Evolutionary conservation across 2,888 invertebrate genomes (phyloP), one percentile per base, ranked within the genome.

Genomic region (Aromia moschata): DNA sequence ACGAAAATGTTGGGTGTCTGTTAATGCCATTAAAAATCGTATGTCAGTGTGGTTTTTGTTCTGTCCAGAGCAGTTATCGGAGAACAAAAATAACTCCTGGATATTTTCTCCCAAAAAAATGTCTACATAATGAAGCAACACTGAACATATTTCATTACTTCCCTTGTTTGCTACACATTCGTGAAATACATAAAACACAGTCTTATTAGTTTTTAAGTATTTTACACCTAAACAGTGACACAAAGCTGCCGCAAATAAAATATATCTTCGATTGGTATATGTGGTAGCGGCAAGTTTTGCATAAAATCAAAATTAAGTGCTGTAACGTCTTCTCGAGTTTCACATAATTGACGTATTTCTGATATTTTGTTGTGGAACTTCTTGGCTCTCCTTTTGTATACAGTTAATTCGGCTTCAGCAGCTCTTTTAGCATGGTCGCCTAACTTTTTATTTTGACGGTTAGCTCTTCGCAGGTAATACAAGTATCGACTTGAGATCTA

Each of bases 401-500:
- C 56, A 14, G 63, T 56, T 44, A 58, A 38, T 38, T 67, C 64
- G 18, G 58, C 69, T 53, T 47, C 60, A 41, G 52, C 67, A 25
- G 53, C 44, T 33, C 58, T 46, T 64, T 67, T 68, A 30, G 66
- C 64, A 60, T 46, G 60, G 38, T 65, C 60, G 40, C 20, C 36
- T 40, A 64, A 20, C 40, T 40, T 58, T 64, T 69, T 53, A 65
- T 47, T 59, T 67, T 70, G 17, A 40, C 56, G 30, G 45, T 47
- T 47, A 67, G 43, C 53, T 60, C 59, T 49, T 69, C 69, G 41
- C 67, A 69, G 33, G 58, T 59, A 18, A 47, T 58, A 52, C 65
- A 69, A 17, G 61, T 66, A 51, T 68, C 69, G 5, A 69, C 67
- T 60, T 69, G 66, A 17, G 65, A 68, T 46, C 64, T 56, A 52